Conservation (phyloP, 2,888 invertebrate species). For the Helleia helle region DNA sequence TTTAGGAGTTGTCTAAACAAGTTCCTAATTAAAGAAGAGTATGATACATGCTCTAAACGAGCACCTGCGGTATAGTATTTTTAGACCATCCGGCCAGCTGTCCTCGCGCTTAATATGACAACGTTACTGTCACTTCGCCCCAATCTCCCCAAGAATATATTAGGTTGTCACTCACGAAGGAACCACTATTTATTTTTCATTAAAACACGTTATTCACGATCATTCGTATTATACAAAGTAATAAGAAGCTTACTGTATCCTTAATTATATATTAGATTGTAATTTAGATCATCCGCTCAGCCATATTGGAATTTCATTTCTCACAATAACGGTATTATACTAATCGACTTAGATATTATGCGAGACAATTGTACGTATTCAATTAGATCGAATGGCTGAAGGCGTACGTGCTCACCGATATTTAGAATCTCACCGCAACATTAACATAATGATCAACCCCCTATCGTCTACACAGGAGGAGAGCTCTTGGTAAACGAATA, state of each 20-base stretch:
- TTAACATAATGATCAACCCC: no score
- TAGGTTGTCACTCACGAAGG: constrained; percentile 39
- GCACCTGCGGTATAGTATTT: constrained; percentile 52
- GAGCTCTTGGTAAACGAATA: no score
- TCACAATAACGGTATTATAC: constrained; percentile 1
- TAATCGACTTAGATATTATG: constrained; percentile 4
- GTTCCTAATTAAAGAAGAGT: constrained; percentile 31
- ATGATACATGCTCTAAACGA: constrained; percentile 47
- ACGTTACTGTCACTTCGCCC: constrained; percentile 50
- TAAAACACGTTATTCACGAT: neutral
- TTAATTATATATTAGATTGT: neutral
- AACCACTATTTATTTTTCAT: constrained; percentile 6
- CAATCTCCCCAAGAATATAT: constrained; percentile 49
- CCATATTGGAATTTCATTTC: constrained; percentile 3
- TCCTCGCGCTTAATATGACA: constrained; percentile 59
- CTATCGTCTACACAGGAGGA: no score
- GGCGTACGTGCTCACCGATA: no score
- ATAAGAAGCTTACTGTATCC: neutral
- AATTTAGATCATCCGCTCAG: constrained; percentile 2
- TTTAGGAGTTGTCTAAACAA: neutral
- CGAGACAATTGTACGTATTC: constrained; percentile 1
- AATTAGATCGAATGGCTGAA: no score
- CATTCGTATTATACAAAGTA: neutral
- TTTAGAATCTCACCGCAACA: no score
- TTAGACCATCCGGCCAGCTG: constrained; percentile 66